These are phyloP conservation scores for Drosophila serrata DNA, from an alignment of 1,140 invertebrate genomes.

Conservation along the genomic window DNA sequence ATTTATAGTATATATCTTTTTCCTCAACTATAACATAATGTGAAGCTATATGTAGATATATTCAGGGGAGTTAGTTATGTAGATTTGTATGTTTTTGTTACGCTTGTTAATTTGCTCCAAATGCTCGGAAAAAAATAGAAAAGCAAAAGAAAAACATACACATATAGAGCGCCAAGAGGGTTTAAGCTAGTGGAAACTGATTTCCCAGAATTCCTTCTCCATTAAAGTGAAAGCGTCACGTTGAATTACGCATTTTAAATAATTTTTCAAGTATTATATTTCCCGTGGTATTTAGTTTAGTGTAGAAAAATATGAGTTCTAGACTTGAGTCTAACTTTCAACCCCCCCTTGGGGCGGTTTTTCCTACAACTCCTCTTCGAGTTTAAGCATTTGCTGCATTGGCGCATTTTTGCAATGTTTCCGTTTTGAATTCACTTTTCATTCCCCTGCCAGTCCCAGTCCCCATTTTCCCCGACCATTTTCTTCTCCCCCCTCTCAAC, in stretches of 20 bases:
- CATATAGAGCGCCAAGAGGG: constrained; percentile 7
- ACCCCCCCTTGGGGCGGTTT: neutral
- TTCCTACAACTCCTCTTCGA: neutral
- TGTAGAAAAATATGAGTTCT: constrained; percentile 37
- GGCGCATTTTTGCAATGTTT: constrained; percentile 82
- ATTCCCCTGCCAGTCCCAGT: constrained; percentile 28
- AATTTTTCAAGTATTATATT: neutral
- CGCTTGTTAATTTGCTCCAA: constrained; percentile 74
- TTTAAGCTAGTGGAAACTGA: constrained; percentile 4
- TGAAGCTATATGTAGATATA: constrained; percentile 22
- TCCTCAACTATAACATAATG: neutral
- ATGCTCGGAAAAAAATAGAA: constrained; percentile 48
- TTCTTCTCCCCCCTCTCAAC: neutral
- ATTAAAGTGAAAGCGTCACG: constrained; percentile 2
- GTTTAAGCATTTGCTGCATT: constrained; percentile 71
- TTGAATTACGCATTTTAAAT: neutral
- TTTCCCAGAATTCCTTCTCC: neutral
- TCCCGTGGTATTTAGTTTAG: constrained; percentile 31
- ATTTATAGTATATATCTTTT: neutral
- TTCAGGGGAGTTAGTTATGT: constrained; percentile 26
- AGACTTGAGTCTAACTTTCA: constrained; percentile 29
- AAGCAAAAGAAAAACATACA: constrained; percentile 1
- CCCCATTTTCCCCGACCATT: neutral
- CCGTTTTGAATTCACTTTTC: constrained; percentile 83
- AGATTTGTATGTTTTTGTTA: constrained; percentile 41